Conservation (phyloP, 2,113 vertebrate genomes). For the Theropithecus gelada region DNA sequence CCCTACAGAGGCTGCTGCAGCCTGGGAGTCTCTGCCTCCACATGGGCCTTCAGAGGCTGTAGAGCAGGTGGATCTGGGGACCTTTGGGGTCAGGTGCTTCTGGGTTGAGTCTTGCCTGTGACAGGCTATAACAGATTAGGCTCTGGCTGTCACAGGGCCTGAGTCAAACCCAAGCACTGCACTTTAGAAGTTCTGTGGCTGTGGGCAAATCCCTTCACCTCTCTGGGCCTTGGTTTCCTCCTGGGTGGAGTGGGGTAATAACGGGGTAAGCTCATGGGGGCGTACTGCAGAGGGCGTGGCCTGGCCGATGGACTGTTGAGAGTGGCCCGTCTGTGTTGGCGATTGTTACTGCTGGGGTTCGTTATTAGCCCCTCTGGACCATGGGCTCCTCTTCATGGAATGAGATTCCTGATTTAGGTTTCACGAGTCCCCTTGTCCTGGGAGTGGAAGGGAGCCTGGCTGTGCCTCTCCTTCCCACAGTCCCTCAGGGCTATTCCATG, state of each 20-base stretch:
- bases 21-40: neutral
- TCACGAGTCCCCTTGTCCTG: neutral
- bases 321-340: accelerated
- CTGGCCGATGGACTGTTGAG: neutral
- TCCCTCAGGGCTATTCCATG: neutral
- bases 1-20: neutral
- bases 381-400: accelerated
- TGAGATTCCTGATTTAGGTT: neutral
- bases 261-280: accelerated
- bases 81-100: neutral
- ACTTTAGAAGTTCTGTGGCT: neutral
- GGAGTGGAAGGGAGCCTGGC: neutral
- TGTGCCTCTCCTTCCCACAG: neutral
- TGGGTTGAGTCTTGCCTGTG: neutral
- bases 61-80: neutral
- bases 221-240: neutral
- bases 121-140: neutral
- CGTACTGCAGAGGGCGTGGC: neutral
- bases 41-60: neutral
- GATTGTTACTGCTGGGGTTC: accelerated
- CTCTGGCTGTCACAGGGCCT: neutral
- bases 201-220: no score
- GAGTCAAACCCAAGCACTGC: neutral
- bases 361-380: neutral
- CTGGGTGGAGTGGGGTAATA: neutral